These are phyloP conservation scores for Dynastes grantii DNA, from an alignment of 2,888 invertebrate species.

Conservation along the genomic window DNA sequence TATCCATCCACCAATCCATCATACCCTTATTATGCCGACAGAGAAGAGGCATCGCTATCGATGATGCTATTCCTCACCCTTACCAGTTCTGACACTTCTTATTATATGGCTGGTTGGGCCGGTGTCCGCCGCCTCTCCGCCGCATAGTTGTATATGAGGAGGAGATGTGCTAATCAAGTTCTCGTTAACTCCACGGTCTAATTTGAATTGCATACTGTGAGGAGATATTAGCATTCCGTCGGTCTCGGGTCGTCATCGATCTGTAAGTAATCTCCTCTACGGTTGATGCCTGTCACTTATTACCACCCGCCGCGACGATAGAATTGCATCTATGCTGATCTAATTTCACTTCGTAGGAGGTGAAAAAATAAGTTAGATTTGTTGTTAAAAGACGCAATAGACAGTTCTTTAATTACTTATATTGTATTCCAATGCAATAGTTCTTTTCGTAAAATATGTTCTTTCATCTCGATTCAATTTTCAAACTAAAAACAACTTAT, in stretches of 20 bases:
- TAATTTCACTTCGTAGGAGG: not conserved
- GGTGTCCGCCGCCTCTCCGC: slow-evolving; percentile 59
- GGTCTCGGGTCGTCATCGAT: slow-evolving; percentile 63
- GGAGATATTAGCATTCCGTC: slow-evolving; percentile 66
- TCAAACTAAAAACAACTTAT: too few species aligned
- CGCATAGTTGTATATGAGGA: slow-evolving; percentile 60
- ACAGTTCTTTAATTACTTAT: too few species aligned
- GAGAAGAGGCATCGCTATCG: slow-evolving; percentile 12
- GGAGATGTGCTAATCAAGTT: slow-evolving; percentile 68
- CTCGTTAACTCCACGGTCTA: slow-evolving; percentile 66
- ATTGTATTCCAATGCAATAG: too few species aligned
- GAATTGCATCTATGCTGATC: not conserved
- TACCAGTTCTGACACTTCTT: slow-evolving; percentile 58
- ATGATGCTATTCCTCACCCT: slow-evolving; percentile 56
- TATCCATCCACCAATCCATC: slow-evolving; percentile 34
- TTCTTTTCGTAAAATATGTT: too few species aligned
- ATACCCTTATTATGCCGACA: slow-evolving; percentile 57
- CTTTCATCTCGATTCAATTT: too few species aligned
- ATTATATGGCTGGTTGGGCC: slow-evolving; percentile 54
- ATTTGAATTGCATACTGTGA: slow-evolving; percentile 68
- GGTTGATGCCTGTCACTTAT: slow-evolving; percentile 10
- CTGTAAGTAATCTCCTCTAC: slow-evolving; percentile 63
- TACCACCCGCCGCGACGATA: not conserved
- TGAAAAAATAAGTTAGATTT: not conserved
- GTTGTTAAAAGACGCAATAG: too few species aligned